Evolutionary conservation across 2,113 vertebrate species (phyloP).

Genomic region (Platichthys stellatus): DNA sequence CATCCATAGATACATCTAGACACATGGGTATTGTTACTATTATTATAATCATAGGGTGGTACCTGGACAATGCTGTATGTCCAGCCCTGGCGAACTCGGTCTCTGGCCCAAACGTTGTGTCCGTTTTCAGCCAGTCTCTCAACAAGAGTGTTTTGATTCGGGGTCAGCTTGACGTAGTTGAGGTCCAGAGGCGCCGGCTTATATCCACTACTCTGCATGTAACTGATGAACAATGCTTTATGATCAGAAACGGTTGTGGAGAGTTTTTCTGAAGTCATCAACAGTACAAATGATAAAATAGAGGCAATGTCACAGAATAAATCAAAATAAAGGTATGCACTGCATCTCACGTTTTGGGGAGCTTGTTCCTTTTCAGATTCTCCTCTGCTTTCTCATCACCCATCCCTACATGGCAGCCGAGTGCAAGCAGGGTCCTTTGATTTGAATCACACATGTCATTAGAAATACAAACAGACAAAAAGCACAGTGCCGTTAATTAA

Average conservation of each 20-base stretch:
- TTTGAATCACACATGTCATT: constrained; percentile 23
- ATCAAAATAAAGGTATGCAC: neutral
- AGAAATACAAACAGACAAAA: constrained; percentile 15
- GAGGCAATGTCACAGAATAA: neutral
- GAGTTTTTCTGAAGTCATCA: neutral
- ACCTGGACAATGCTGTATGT: constrained; percentile 93
- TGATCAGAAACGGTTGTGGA: constrained; percentile 8
- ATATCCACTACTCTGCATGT: constrained; percentile 89
- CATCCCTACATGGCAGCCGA: constrained; percentile 95
- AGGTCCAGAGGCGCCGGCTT: constrained; percentile 92
- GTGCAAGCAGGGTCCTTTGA: constrained; percentile 87
- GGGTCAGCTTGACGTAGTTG: constrained; percentile 89
- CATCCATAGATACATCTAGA: neutral
- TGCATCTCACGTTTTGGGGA: constrained; percentile 89
- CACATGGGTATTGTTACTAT: neutral
- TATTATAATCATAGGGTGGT: neutral
- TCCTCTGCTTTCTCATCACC: constrained; percentile 94
- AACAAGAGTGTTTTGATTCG: constrained; percentile 91
- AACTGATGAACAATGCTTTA: constrained; percentile 70
- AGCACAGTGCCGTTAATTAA: neutral
- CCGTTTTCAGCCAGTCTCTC: constrained; percentile 92
- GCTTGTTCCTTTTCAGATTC: constrained; percentile 90
- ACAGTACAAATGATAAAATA: neutral
- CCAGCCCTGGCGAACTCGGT: constrained; percentile 91
- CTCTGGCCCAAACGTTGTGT: constrained; percentile 93